These are phyloP conservation scores for Hippocampus mohnikei DNA, from an alignment of 2,113 vertebrate genomes.

Conservation along the genomic window DNA sequence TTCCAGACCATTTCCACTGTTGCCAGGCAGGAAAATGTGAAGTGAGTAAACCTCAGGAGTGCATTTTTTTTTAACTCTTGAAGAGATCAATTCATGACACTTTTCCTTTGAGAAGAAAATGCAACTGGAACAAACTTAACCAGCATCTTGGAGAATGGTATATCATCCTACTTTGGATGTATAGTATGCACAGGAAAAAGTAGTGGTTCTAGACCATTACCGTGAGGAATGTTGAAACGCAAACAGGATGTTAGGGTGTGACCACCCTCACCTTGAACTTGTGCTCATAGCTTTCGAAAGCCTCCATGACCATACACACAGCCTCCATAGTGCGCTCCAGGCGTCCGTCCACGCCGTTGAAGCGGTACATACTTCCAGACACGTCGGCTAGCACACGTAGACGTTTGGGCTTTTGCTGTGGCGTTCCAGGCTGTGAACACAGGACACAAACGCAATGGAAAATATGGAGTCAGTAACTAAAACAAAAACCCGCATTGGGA, in stretches of 20 bases:
- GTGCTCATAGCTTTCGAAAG: slow-evolving; percentile 90
- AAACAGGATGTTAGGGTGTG: background rate
- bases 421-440: slow-evolving; percentile 79
- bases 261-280: slow-evolving; percentile 85
- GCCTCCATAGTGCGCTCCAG: slow-evolving; percentile 97
- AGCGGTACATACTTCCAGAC: slow-evolving; percentile 97
- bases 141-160: background rate
- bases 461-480: background rate
- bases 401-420: slow-evolving; percentile 91
- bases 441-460: background rate
- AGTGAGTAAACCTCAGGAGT: no score
- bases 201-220: background rate
- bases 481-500: background rate
- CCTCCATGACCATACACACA: slow-evolving; percentile 97
- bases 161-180: background rate
- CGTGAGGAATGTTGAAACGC: background rate
- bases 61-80: no score
- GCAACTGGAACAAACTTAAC: background rate
- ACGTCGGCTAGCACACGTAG: slow-evolving; percentile 86
- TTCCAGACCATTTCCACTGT: slow-evolving; percentile 16
- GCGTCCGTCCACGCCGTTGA: slow-evolving; percentile 88
- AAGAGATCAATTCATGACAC: background rate
- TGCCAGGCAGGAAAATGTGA: slow-evolving; percentile 20
- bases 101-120: background rate
- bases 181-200: background rate